These are phyloP conservation scores for Lithophane leautieri DNA, from an alignment of 2,888 invertebrate genomes.

Conservation along the genomic window DNA sequence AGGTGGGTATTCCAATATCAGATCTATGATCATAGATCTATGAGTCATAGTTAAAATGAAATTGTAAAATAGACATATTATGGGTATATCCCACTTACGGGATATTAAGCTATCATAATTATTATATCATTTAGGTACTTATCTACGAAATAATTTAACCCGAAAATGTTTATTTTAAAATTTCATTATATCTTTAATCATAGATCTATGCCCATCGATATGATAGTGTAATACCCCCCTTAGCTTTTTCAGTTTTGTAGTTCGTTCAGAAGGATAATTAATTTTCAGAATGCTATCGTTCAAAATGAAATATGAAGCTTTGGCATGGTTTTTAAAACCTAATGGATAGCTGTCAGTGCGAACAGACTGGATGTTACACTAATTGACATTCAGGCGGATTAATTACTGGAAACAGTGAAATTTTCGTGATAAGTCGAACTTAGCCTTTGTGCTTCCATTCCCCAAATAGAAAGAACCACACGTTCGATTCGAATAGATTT, in stretches of 20 bases:
- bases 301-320: slow-evolving; percentile 16
- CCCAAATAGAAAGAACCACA: not conserved
- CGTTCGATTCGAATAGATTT: not conserved
- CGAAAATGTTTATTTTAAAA: too few relatives aligned
- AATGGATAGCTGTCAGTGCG: slow-evolving; percentile 36
- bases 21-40: too few relatives aligned
- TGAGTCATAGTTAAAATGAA: too few relatives aligned
- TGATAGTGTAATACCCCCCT: too few relatives aligned
- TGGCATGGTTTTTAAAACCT: slow-evolving; percentile 16
- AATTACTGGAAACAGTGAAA: slow-evolving; percentile 30
- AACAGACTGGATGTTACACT: slow-evolving; percentile 36
- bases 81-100: too few relatives aligned
- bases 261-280: slow-evolving; percentile 9
- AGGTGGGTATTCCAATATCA: too few relatives aligned
- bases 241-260: not conserved
- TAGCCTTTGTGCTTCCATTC: slow-evolving; percentile 16
- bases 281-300: not conserved
- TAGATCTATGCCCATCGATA: too few relatives aligned
- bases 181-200: too few relatives aligned
- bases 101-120: too few relatives aligned
- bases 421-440: slow-evolving; percentile 26
- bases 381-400: slow-evolving; percentile 55
- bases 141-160: too few relatives aligned
- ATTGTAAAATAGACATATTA: too few relatives aligned
- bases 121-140: too few relatives aligned